Percentiles rank a stretch among this genome's conserved stretches.
Conservation (phyloP, 1,140 invertebrate species). For the Wiebesia pumilae region DNA sequence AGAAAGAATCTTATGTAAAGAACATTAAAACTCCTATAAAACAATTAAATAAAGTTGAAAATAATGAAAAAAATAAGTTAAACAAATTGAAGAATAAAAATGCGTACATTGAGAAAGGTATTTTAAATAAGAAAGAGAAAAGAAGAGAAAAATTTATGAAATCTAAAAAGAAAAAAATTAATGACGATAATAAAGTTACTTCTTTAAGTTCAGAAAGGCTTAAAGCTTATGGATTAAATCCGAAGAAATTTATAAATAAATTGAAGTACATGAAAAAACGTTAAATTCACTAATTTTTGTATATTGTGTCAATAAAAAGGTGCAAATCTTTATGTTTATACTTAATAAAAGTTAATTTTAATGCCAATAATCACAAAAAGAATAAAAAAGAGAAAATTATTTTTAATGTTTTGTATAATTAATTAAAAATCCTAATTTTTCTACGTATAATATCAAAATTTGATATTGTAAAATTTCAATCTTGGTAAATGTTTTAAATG, state of each 20-base stretch:
- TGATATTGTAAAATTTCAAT: no score
- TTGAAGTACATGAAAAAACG: slow-evolving; percentile 75
- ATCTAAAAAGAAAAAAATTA: slow-evolving; percentile 28
- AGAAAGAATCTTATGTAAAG: neutral
- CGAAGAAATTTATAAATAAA: slow-evolving; percentile 89
- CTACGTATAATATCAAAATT: no score
- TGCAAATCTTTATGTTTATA: slow-evolving; percentile 15
- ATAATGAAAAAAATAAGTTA: slow-evolving; percentile 19
- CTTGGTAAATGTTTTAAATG: no score
- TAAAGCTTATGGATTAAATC: slow-evolving; percentile 92
- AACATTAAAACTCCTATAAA: slow-evolving; percentile 52
- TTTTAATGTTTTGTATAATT: no score
- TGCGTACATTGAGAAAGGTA: slow-evolving; percentile 54
- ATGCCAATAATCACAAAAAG: no score
- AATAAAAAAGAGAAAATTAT: no score
- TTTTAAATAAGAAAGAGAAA: slow-evolving; percentile 53
- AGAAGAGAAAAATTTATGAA: slow-evolving; percentile 59
- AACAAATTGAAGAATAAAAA: slow-evolving; percentile 48
- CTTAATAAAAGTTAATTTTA: slow-evolving; percentile 8
- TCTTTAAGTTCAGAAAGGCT: slow-evolving; percentile 85
- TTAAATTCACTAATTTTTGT: slow-evolving; percentile 46
- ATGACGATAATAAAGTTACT: slow-evolving; percentile 54
- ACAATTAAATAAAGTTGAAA: neutral
- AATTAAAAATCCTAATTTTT: no score
- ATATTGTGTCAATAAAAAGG: slow-evolving; percentile 44